Conservation (phyloP, 1,140 invertebrate genomes). For the Choristoneura fumiferana region DNA sequence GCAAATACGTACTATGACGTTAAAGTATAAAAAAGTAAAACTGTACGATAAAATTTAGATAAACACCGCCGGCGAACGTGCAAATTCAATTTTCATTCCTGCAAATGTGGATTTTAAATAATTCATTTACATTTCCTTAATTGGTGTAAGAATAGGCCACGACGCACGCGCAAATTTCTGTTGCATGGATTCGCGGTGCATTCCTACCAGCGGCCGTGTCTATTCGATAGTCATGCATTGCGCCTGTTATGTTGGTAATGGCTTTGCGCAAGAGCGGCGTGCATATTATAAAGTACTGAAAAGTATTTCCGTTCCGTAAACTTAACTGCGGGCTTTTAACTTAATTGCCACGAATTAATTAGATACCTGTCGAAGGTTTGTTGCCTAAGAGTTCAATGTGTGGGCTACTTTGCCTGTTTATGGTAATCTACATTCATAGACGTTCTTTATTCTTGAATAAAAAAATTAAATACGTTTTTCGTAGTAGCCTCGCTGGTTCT, state of each 20-base stretch:
- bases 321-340: conserved; percentile 10
- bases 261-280: background rate
- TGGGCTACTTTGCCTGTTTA: too few relatives aligned
- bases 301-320: conserved; percentile 8
- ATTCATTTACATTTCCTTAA: conserved; percentile 57
- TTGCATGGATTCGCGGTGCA: conserved; percentile 49
- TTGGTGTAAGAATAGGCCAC: conserved; percentile 57
- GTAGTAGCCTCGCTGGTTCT: too few relatives aligned
- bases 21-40: too few relatives aligned
- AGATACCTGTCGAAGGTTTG: background rate
- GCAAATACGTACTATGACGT: too few relatives aligned
- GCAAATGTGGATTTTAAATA: conserved; percentile 4
- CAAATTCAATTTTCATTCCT: conserved; percentile 2
- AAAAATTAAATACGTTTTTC: too few relatives aligned
- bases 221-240: conserved; percentile 6
- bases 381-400: too few relatives aligned
- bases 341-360: conserved; percentile 12
- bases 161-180: conserved; percentile 59
- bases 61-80: conserved; percentile 4
- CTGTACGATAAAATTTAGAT: background rate
- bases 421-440: too few relatives aligned
- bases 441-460: too few relatives aligned
- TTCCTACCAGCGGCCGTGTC: conserved; percentile 28
- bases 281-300: conserved; percentile 1
- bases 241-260: conserved; percentile 10